Base-by-base conservation (phyloP, 2,888 invertebrate species). In the Lithosia quadra region DNA sequence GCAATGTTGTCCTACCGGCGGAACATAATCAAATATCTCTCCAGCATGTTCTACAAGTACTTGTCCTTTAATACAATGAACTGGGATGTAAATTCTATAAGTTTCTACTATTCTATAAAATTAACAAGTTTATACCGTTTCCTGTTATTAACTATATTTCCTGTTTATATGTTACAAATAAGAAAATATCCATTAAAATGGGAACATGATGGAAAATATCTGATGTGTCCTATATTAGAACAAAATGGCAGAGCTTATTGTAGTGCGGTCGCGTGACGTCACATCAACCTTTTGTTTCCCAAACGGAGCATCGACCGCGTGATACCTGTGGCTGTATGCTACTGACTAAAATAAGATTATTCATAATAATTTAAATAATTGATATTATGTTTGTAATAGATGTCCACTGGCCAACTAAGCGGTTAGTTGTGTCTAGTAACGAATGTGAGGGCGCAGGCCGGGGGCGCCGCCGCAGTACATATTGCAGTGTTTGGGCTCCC, bases 361-460 rank as follows among this genome's bases (percentile, higher is more conserved):
- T 33, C 18, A 22, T 57, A 24, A 18, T 8, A 3, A 55, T 18
- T 28, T 33, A 22, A 28, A 9, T 18, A 8, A 58, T 28, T 18
- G 21, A 28, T 18, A 62, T 62, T n/a, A 28, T 62, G 33, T 49
- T 63, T 53, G 24, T 28, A 62, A 18, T 28, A 5, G 49, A 24
- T 24, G 34, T 7, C 58, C 15, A 65, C 84, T 84, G 78, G 80
- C 76, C 85, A 84, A 83, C 84, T 86, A 85, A 82, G 75, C 33
- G 68, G 68, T 83, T 85, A 85, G 84, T 84, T 85, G 83, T 76
- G 82, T 74, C 63, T 75, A 84, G 84, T 82, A 81, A 82, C 83
- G 84, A 85, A 43, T 60, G 33, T 28, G 21, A 33, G n/a, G 43
- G 36, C 62, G 56, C 7, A 21, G 21, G 2, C 21, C 33, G 15